Conservation (phyloP, 2,797 vertebrate genomes). For the Spea hammondii region DNA sequence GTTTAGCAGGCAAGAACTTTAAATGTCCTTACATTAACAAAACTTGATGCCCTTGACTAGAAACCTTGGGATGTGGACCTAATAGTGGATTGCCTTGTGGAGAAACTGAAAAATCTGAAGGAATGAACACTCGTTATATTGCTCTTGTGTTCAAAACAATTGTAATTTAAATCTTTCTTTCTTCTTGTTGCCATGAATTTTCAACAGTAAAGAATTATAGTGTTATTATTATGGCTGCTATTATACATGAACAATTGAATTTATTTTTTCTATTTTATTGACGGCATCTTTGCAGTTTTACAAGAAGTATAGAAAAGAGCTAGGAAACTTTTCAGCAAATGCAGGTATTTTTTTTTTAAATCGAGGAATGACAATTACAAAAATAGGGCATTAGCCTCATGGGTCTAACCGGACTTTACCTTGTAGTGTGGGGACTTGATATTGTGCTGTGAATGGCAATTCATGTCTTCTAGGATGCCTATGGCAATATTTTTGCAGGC, state of each 20-base stretch:
- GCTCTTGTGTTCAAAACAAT: too few species aligned
- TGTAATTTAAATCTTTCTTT: too few species aligned
- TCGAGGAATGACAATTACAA: background rate
- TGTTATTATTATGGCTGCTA: too few species aligned
- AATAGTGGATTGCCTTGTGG: background rate
- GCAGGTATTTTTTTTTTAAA: background rate
- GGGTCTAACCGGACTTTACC: background rate
- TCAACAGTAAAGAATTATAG: too few species aligned
- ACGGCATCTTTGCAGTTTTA: too few species aligned
- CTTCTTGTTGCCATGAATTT: too few species aligned
- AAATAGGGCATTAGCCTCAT: conserved; percentile 22
- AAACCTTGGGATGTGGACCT: background rate
- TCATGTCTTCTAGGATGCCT: conserved; percentile 29
- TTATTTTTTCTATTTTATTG: too few species aligned
- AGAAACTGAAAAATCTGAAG: background rate
- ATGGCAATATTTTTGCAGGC: conserved; percentile 30
- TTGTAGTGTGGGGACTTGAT: background rate
- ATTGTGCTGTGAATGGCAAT: conserved; percentile 10
- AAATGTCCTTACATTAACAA: background rate
- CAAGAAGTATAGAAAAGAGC: background rate
- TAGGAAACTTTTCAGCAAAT: background rate
- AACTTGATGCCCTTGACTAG: background rate
- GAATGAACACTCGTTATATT: background rate
- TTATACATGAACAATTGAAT: too few species aligned
- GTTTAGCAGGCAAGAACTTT: too few species aligned